phyloP scores from a whole-genome alignment of 2,797 vertebrate species.

The Cryptoprocta ferox region DNA sequence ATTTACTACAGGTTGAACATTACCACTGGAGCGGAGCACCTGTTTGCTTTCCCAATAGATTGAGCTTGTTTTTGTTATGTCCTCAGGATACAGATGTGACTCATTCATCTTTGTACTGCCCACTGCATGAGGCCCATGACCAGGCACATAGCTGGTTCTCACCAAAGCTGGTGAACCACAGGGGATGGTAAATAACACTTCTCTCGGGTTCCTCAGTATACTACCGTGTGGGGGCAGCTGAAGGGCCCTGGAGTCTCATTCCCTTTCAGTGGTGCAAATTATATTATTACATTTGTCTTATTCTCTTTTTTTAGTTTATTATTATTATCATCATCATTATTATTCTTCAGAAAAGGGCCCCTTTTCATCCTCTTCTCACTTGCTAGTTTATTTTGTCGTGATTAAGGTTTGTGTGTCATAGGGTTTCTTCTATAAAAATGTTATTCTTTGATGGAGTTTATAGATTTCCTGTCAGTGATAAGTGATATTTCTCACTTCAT shows the following conservation, averaged over 20 bases:
- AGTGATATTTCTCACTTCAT: not conserved
- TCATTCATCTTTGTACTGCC: not conserved
- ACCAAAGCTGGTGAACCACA: not conserved
- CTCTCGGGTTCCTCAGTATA: not conserved
- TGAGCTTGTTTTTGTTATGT: not conserved
- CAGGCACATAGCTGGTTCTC: not conserved
- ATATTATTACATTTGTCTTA: not conserved
- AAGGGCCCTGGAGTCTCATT: not conserved
- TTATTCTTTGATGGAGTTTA: not conserved
- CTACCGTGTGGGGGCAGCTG: not conserved
- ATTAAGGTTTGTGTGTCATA: not conserved
- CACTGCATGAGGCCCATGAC: not conserved
- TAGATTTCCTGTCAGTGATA: not conserved
- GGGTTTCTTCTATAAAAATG: not conserved
- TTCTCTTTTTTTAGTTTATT: not conserved
- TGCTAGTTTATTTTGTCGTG: not conserved
- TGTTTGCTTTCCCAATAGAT: not conserved
- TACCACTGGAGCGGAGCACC: not conserved
- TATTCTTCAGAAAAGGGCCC: not conserved
- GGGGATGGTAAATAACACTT: not conserved
- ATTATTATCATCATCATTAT: not conserved
- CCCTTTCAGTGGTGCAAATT: not conserved
- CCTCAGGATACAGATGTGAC: not conserved
- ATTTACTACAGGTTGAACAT: not conserved
- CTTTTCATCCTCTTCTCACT: not conserved